Base-by-base conservation (phyloP, 2,797 vertebrate species). In the Tangara arthus region DNA sequence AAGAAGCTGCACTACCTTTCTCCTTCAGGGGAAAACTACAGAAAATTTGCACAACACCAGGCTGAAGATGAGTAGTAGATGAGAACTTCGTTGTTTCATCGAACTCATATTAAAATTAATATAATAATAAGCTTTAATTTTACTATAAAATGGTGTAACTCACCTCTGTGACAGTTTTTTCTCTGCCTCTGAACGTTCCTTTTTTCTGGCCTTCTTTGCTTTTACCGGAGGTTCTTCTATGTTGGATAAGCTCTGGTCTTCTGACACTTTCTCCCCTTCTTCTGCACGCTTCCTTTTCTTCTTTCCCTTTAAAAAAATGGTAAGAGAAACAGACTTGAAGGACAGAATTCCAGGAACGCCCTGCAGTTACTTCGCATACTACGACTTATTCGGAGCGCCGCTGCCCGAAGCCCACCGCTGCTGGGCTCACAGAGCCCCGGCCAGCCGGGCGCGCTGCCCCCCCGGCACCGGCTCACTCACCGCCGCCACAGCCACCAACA, bases 111-210 rank as follows among this genome's bases (percentile, higher is more conserved):
- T 52, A 26, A 0, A 0, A 72, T 24, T 41, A 55, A 77, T 3
- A 18, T 15, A 35, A n/a, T n/a, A n/a, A n/a, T n/a, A n/a, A n/a
- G n/a, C 2, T 53, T 59, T 6, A 50, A 42, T 11, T 24, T 39
- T 7, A 24, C 15, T 27, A 16, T 13, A 49, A 63, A 56, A 42
- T 11, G 2, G 7, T 15, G 11, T 8, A 6, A 37, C 8, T 71
- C 81, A 98, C 98, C 97, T 97, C 71, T 70, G 52, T n/a, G 94
- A 91, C 66, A 98, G 12, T 1, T 32, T 95, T 39, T 86, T 90
- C 46, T 97, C 95, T 66, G 96, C 94, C 32, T 87, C 26, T 15
- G 95, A 94, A 57, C 68, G 50, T 13, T 93, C 71, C 63, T 95
- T 90, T 42, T 65, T 90, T 32, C 13, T 94, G 35, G 26, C 21